These are phyloP conservation scores for Pseudocheirus occidentalis DNA, from an alignment of 2,797 vertebrate species.

Conservation along the genomic window DNA sequence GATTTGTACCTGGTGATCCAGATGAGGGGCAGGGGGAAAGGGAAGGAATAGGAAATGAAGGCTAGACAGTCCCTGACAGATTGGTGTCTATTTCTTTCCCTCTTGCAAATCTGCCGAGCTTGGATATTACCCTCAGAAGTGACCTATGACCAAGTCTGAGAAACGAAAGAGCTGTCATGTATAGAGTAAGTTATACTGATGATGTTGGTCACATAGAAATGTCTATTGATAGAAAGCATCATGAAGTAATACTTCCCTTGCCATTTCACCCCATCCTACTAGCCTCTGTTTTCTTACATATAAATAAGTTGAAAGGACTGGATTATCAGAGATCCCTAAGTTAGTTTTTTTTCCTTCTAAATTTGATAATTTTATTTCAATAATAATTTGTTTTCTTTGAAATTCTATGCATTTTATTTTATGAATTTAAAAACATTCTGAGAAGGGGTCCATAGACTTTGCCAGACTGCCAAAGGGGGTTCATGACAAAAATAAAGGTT, in stretches of 20 bases:
- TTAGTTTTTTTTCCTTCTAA: neutral
- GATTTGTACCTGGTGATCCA: neutral
- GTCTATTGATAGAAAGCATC: neutral
- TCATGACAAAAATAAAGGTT: neutral
- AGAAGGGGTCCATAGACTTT: neutral
- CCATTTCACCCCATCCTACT: neutral
- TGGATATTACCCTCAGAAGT: neutral
- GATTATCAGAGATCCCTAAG: neutral
- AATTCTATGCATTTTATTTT: neutral
- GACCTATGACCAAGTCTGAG: neutral
- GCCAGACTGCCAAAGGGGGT: neutral
- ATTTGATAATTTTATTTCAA: neutral
- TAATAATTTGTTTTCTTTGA: neutral
- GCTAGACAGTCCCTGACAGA: neutral
- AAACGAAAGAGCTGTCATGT: neutral
- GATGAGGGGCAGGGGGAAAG: neutral
- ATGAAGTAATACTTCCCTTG: neutral
- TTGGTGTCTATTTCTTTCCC: neutral
- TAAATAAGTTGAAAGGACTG: neutral
- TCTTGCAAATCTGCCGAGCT: neutral
- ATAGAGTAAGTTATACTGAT: neutral
- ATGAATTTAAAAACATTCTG: neutral
- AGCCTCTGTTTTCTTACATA: neutral
- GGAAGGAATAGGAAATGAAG: neutral
- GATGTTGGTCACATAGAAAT: neutral